These are phyloP conservation scores for Himantopus leucocephalus DNA, from an alignment of 2,113 vertebrate genomes.

Conservation along the genomic window DNA sequence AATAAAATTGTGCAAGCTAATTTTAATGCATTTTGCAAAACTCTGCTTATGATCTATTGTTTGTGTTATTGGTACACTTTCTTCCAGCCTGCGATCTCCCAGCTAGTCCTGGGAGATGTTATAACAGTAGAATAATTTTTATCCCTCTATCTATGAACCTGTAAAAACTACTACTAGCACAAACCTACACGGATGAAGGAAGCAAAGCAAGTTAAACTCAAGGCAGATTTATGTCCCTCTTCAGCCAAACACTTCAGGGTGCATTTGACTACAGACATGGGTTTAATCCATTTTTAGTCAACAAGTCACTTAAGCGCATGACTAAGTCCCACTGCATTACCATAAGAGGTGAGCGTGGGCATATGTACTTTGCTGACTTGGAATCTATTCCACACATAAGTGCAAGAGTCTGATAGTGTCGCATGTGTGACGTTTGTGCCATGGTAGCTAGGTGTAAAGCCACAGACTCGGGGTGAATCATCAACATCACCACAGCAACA, in stretches of 20 bases:
- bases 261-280: not conserved
- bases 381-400: not conserved
- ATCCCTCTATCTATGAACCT: not conserved
- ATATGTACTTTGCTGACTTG: not conserved
- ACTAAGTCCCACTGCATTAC: not conserved
- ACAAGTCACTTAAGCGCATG: not conserved
- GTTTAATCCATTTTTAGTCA: not conserved
- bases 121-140: not conserved
- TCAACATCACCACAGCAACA: constrained; percentile 34
- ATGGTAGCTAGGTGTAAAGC: not conserved
- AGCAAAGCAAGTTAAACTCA: not conserved
- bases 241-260: not conserved
- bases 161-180: not conserved
- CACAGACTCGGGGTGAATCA: constrained; percentile 1
- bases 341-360: not conserved
- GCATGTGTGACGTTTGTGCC: not conserved
- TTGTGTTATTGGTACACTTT: not conserved
- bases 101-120: not conserved
- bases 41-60: not conserved
- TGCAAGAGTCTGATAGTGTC: not conserved
- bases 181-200: not conserved
- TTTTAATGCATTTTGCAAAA: not conserved
- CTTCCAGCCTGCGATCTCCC: not conserved
- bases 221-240: not conserved
- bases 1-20: not conserved